These are phyloP conservation scores for Hydractinia echinata DNA, from an alignment of 30 jellyfish, hydroid and myxozoan genomes.

Conservation along the genomic window DNA sequence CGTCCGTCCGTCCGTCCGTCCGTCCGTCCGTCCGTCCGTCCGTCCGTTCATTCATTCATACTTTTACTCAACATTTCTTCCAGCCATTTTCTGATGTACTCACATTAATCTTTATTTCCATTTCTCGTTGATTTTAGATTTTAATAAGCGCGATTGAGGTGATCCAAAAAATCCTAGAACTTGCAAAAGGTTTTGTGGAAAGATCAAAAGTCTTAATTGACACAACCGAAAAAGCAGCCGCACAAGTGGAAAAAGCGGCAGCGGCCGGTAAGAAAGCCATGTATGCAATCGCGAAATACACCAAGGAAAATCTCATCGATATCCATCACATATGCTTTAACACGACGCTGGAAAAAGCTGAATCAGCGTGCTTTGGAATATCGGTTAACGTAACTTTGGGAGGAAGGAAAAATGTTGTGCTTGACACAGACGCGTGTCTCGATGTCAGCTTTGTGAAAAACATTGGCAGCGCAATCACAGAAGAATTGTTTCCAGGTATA, in stretches of 20 bases:
- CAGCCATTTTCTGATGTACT: too few relatives aligned
- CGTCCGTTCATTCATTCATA: too few relatives aligned
- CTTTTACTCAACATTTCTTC: too few relatives aligned
- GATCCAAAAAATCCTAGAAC: slow-evolving; percentile 37
- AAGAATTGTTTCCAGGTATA: slow-evolving; percentile 62
- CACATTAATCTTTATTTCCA: too few relatives aligned
- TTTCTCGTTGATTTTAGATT: slow-evolving; percentile 37
- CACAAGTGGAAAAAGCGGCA: slow-evolving; percentile 46
- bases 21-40: too few relatives aligned
- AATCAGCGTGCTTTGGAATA: slow-evolving; percentile 52
- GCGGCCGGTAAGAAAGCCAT: slow-evolving; percentile 46
- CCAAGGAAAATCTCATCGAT: slow-evolving; percentile 41
- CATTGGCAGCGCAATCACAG: slow-evolving; percentile 44
- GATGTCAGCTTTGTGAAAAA: slow-evolving; percentile 55
- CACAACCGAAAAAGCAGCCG: slow-evolving; percentile 50
- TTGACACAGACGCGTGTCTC: slow-evolving; percentile 56
- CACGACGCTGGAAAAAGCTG: slow-evolving; percentile 72
- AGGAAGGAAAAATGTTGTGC: slow-evolving; percentile 39
- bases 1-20: too few relatives aligned
- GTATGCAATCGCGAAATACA: slow-evolving; percentile 40
- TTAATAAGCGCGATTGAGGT: slow-evolving; percentile 48
- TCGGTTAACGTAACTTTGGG: slow-evolving; percentile 54
- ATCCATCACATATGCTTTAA: slow-evolving; percentile 69
- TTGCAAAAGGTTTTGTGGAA: slow-evolving; percentile 47
- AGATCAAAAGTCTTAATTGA: slow-evolving; percentile 41